Conservation (phyloP, 2,113 vertebrate species). For the Xenopus laevis region DNA sequence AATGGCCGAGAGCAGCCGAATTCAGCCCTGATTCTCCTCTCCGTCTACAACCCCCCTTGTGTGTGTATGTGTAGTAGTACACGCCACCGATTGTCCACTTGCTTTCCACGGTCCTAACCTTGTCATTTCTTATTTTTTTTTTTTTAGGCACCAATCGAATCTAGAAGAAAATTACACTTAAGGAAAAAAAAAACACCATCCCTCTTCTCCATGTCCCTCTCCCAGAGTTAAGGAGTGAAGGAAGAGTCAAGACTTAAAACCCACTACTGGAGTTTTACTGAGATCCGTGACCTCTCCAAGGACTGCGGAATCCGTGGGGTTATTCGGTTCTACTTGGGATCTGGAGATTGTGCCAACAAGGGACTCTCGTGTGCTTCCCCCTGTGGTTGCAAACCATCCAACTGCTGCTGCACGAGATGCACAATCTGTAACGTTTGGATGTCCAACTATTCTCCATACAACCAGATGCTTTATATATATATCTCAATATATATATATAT, state of each 20-base stretch:
- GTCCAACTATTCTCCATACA: neutral
- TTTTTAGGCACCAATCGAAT: neutral
- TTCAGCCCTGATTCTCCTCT: slow-evolving; percentile 7
- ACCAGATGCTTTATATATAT: neutral
- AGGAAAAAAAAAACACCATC: neutral
- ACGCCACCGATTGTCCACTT: neutral
- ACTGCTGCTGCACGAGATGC: neutral
- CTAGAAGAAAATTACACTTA: neutral
- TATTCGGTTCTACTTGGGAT: neutral
- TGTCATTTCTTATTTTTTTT: neutral
- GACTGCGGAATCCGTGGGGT: neutral
- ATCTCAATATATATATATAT: no score
- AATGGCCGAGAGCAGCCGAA: neutral
- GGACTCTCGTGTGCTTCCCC: neutral
- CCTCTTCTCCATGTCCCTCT: slow-evolving; percentile 1
- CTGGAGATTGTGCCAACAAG: neutral
- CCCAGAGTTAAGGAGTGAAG: slow-evolving; percentile 7
- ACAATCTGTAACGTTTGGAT: slow-evolving; percentile 4
- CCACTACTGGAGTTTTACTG: neutral
- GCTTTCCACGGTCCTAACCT: neutral
- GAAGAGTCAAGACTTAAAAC: neutral
- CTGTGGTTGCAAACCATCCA: neutral
- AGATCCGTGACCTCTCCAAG: neutral
- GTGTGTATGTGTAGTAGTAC: neutral
- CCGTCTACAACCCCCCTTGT: neutral